A percentile compares a stretch with the other conserved stretches of the same genome.
These are phyloP conservation scores for Trinectes maculatus DNA, from an alignment of 2,113 vertebrate genomes.

Conservation along the genomic window DNA sequence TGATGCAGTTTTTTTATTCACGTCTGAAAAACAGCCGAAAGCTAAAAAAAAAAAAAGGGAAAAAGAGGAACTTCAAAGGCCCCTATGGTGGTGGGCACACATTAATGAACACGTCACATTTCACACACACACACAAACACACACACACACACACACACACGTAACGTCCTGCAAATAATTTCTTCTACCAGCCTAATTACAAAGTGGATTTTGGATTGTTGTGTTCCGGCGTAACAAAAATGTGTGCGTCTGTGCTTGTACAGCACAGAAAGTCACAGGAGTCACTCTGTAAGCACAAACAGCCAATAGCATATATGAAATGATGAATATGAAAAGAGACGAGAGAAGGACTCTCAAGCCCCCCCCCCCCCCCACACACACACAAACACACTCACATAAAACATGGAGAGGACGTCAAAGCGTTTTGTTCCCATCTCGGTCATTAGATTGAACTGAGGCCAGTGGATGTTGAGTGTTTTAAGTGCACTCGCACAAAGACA, in stretches of 20 bases:
- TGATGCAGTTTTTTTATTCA: constrained; percentile 69
- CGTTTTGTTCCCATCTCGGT: constrained; percentile 70
- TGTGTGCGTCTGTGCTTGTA: too few species aligned
- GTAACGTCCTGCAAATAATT: constrained; percentile 43
- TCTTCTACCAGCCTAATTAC: constrained; percentile 34
- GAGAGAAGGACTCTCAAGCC: constrained; percentile 67
- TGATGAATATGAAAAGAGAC: constrained; percentile 73
- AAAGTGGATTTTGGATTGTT: constrained; percentile 45
- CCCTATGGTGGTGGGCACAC: constrained; percentile 45
- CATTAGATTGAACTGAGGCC: constrained; percentile 77
- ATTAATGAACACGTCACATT: constrained; percentile 65
- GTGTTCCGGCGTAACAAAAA: constrained; percentile 25
- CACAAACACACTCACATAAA: too few species aligned
- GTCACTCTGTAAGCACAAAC: constrained; percentile 64
- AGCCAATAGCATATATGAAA: constrained; percentile 64
- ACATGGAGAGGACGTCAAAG: constrained; percentile 77
- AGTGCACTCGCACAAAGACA: constrained; percentile 20
- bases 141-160: constrained; percentile 16
- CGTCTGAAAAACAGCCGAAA: constrained; percentile 74
- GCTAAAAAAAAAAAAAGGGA: constrained; percentile 57
- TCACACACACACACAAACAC: constrained; percentile 52
- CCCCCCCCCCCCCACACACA: too few species aligned
- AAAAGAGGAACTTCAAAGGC: constrained; percentile 61
- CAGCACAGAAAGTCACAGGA: too few species aligned
- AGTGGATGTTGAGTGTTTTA: constrained; percentile 36